Conservation (phyloP, 2,113 vertebrate genomes). For the Apeltes quadracus region DNA sequence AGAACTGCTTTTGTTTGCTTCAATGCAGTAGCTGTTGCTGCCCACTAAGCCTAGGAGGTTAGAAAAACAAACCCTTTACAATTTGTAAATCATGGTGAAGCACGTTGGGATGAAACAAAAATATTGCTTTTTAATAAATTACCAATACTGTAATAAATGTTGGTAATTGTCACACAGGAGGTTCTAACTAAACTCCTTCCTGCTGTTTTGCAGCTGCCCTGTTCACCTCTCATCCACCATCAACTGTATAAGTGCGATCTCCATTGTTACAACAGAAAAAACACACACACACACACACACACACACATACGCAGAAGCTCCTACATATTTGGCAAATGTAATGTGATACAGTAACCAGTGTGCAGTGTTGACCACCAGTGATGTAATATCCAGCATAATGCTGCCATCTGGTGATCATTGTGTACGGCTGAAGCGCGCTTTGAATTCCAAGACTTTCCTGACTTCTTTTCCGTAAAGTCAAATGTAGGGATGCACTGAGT, state of each 20-base stretch:
- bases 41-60: background rate
- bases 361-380: background rate
- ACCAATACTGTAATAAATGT: too few species aligned
- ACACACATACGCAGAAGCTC: background rate
- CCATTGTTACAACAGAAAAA: background rate
- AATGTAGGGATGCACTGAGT: background rate
- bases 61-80: too few species aligned
- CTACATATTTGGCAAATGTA: background rate
- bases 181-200: background rate
- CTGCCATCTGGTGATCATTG: slow-evolving; percentile 56
- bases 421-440: background rate
- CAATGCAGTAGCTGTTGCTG: background rate
- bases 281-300: too few species aligned
- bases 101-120: background rate
- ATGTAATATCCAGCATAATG: background rate
- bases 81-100: background rate
- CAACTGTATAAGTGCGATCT: background rate
- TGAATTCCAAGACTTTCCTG: background rate
- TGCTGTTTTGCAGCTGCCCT: slow-evolving; percentile 10
- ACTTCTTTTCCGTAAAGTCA: background rate
- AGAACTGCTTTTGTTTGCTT: background rate
- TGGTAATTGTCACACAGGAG: slow-evolving; percentile 3
- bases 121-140: background rate
- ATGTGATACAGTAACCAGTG: slow-evolving; percentile 1
- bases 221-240: slow-evolving; percentile 1